Percentiles rank a stretch among this genome's conserved stretches.
Evolutionary conservation across 1,140 invertebrate species (phyloP).

Genomic region (Lamellibrachia luymesi): DNA sequence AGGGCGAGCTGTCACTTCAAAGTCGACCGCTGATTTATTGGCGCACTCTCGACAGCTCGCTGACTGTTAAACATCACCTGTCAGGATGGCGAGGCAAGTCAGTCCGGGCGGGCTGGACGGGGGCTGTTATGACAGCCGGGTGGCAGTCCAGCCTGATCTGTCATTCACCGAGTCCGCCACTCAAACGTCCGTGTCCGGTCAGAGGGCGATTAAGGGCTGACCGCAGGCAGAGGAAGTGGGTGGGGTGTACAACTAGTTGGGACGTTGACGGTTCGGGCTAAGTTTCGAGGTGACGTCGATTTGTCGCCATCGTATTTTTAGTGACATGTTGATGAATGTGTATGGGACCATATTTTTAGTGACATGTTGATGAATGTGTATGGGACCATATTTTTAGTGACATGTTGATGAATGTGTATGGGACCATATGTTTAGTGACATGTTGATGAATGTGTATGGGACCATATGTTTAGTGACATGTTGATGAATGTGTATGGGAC

Average conservation of each 20-base stretch:
- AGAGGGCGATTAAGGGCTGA: neutral
- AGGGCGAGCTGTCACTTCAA: neutral
- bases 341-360: neutral
- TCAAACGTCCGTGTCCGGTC: neutral
- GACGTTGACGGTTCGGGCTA: neutral
- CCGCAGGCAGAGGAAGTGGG: no score
- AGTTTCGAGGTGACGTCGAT: neutral
- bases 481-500: neutral
- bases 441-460: neutral
- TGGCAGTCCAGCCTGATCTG: neutral
- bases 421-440: neutral
- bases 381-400: neutral
- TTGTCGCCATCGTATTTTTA: neutral
- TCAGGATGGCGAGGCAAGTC: neutral
- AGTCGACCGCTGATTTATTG: neutral
- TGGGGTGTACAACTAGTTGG: neutral
- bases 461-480: neutral
- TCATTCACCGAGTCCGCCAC: neutral
- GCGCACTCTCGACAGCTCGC: conserved; percentile 2
- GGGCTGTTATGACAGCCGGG: neutral
- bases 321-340: neutral
- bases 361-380: no score
- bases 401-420: neutral
- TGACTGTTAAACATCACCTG: neutral
- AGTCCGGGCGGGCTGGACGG: neutral